Conservation (phyloP, 2,797 vertebrate genomes). For the Microtus obscurus region DNA sequence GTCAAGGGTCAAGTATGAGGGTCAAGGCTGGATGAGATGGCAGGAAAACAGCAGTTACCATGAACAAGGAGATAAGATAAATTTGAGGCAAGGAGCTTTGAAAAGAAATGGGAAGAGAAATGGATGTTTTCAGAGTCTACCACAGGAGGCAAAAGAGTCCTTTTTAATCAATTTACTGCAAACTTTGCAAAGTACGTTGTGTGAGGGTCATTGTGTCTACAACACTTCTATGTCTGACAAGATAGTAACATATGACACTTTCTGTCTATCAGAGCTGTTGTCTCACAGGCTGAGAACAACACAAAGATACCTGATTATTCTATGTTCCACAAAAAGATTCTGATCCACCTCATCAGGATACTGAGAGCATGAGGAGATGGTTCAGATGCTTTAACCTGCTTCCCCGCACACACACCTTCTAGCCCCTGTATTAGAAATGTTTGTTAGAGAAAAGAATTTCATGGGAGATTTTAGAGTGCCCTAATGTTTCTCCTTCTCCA, state of each 20-base stretch:
- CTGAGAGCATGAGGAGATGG: neutral
- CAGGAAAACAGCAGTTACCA: neutral
- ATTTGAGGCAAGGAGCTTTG: neutral
- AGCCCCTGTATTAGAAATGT: neutral
- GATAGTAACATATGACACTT: neutral
- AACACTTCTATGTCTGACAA: neutral
- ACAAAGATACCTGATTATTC: neutral
- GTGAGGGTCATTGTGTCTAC: neutral
- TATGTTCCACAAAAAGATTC: neutral
- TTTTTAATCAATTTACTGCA: neutral
- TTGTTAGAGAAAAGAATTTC: neutral
- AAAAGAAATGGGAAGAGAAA: slow-evolving; percentile 5
- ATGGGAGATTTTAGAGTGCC: neutral
- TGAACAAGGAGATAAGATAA: neutral
- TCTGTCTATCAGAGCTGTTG: neutral
- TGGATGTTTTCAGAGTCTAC: neutral
- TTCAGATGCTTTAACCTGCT: neutral
- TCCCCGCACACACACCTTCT: neutral
- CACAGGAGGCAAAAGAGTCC: neutral
- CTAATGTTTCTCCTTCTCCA: neutral
- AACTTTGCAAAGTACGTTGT: neutral
- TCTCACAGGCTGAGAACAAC: neutral
- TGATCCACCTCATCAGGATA: neutral
- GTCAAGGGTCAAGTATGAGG: neutral
- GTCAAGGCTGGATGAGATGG: neutral